These are phyloP conservation scores for Oppia nitens DNA, from an alignment of 1,140 invertebrate genomes.

Conservation along the genomic window DNA sequence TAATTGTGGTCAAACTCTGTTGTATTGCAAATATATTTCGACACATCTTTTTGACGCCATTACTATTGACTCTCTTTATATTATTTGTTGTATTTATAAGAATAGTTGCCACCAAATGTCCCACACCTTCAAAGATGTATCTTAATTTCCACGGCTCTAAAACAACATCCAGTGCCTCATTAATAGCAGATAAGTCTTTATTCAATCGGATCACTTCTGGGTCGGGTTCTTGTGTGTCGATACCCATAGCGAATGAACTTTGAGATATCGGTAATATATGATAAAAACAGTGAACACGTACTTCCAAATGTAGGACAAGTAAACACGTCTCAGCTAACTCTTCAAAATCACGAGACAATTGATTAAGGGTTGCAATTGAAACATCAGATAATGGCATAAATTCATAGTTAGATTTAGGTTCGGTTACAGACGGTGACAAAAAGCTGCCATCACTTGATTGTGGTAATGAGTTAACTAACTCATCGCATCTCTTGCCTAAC, in stretches of 20 bases:
- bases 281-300: constrained; percentile 84
- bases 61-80: constrained; percentile 58
- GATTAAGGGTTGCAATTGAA: constrained; percentile 25
- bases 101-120: constrained; percentile 65
- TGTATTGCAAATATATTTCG: constrained; percentile 69
- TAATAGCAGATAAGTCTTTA: constrained; percentile 54
- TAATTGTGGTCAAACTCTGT: constrained; percentile 66
- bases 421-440: not conserved
- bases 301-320: constrained; percentile 73
- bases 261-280: constrained; percentile 52
- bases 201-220: constrained; percentile 60
- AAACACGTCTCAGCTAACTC: constrained; percentile 77
- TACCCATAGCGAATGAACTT: constrained; percentile 18
- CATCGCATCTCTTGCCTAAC: constrained; percentile 39
- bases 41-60: constrained; percentile 61
- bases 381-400: constrained; percentile 8
- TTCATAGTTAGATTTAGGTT: not conserved
- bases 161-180: constrained; percentile 54
- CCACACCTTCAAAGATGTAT: constrained; percentile 88
- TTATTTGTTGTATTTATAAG: constrained; percentile 63
- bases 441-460: not conserved
- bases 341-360: constrained; percentile 60
- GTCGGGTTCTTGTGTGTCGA: constrained; percentile 52
- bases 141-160: constrained; percentile 60
- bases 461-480: constrained; percentile 27